These are phyloP conservation scores for Rhabdornis inornatus DNA, from an alignment of 2,113 vertebrate species.

Conservation along the genomic window DNA sequence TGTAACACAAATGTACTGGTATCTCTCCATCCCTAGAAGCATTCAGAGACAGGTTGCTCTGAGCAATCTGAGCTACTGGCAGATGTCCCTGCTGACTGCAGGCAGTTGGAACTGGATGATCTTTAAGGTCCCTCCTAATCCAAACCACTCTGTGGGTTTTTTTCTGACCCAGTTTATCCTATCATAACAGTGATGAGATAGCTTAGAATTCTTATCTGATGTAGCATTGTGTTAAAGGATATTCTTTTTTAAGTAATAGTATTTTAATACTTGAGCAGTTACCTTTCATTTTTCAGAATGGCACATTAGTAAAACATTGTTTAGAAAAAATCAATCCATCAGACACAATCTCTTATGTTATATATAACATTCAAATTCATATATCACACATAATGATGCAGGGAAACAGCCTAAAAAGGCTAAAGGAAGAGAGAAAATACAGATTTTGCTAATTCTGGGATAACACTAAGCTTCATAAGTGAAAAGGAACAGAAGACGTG, in stretches of 20 bases:
- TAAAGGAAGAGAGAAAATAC: neutral
- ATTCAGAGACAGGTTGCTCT: neutral
- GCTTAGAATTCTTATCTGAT: neutral
- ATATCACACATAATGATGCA: neutral
- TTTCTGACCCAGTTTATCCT: neutral
- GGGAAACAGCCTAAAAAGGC: neutral
- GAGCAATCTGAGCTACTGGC: neutral
- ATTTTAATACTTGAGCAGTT: neutral
- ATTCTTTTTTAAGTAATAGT: neutral
- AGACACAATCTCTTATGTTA: neutral
- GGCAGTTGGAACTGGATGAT: neutral
- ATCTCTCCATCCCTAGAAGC: neutral
- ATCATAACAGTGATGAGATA: neutral
- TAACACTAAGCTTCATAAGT: neutral
- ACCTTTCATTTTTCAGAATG: slow-evolving; percentile 4
- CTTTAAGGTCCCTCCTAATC: neutral
- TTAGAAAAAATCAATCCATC: neutral
- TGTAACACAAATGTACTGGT: neutral
- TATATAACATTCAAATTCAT: neutral
- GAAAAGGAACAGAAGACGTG: neutral
- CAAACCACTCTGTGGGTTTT: neutral
- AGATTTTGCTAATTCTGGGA: neutral
- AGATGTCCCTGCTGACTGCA: neutral
- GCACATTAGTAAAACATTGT: neutral
- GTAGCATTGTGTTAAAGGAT: neutral